Conservation (phyloP, 2,888 invertebrate genomes). For the Amiota minor region DNA sequence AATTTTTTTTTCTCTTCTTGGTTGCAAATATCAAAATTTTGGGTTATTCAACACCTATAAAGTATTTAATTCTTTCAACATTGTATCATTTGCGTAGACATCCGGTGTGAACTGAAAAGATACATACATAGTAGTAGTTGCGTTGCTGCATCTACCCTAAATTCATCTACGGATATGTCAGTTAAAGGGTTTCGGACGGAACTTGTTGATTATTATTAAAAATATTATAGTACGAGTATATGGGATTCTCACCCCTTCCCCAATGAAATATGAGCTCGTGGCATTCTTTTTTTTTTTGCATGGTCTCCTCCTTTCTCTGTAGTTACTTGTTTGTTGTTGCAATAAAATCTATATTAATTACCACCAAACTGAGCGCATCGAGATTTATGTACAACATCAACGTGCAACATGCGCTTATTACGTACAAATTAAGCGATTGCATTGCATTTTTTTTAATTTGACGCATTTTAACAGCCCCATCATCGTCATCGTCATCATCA, state of each 20-base stretch:
- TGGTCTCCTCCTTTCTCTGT: not conserved
- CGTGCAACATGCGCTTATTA: slow-evolving; percentile 8
- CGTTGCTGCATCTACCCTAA: not conserved
- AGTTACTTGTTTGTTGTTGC: not conserved
- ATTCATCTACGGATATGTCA: slow-evolving; percentile 43
- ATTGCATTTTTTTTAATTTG: slow-evolving; percentile 18
- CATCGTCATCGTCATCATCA: not conserved
- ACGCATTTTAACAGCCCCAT: slow-evolving; percentile 21
- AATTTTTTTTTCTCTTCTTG: not conserved
- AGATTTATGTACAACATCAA: not conserved
- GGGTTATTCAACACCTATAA: slow-evolving; percentile 53
- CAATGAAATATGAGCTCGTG: slow-evolving; percentile 12
- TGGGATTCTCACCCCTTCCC: too few relatives aligned
- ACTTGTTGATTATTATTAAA: slow-evolving; percentile 4
- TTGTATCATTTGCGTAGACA: slow-evolving; percentile 34
- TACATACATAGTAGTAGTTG: too few relatives aligned
- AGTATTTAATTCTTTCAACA: too few relatives aligned
- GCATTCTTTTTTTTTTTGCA: not conserved
- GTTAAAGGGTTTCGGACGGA: slow-evolving; percentile 27
- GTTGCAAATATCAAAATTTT: slow-evolving; percentile 43
- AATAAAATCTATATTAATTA: not conserved
- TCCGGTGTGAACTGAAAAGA: slow-evolving; percentile 36
- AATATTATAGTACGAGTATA: too few relatives aligned
- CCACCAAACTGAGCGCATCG: not conserved
- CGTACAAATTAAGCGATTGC: slow-evolving; percentile 27